These are phyloP conservation scores for Synergus japonicus DNA, from an alignment of 2,888 invertebrate genomes.

Conservation along the genomic window DNA sequence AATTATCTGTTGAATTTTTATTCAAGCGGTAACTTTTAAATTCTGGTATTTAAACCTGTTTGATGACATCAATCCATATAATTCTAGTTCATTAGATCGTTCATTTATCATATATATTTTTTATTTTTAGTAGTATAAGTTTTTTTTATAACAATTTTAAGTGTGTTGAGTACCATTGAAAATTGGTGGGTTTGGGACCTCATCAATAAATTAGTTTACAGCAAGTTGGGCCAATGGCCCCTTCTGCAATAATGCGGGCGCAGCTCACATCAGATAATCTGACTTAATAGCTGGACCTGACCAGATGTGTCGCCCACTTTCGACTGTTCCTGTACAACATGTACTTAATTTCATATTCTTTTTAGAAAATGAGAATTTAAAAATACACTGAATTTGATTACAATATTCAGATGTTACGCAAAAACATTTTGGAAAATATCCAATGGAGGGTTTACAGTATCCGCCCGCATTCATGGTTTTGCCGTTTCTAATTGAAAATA, in stretches of 20 bases:
- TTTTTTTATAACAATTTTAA: too few relatives aligned
- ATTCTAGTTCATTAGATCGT: too few relatives aligned
- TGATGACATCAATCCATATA: too few relatives aligned
- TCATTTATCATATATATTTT: too few relatives aligned
- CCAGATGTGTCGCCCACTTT: not conserved
- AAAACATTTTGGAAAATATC: too few relatives aligned
- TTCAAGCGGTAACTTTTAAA: not conserved
- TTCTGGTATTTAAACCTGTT: too few relatives aligned
- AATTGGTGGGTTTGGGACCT: not conserved
- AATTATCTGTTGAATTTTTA: not conserved
- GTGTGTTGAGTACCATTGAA: not conserved
- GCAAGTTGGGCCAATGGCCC: not conserved
- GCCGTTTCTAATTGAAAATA: too few relatives aligned
- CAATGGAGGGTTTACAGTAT: too few relatives aligned
- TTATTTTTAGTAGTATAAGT: too few relatives aligned
- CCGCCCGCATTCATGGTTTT: too few relatives aligned
- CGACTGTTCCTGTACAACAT: not conserved
- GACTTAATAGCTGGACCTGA: not conserved
- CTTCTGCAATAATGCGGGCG: conserved; percentile 16
- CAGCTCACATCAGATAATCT: not conserved
- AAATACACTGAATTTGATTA: too few relatives aligned
- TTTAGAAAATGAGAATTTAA: not conserved
- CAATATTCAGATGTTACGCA: too few relatives aligned
- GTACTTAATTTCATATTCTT: not conserved
- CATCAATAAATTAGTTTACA: not conserved